These are phyloP conservation scores for Mactra quadrangularis DNA, from an alignment of 1,140 invertebrate genomes.

Conservation along the genomic window DNA sequence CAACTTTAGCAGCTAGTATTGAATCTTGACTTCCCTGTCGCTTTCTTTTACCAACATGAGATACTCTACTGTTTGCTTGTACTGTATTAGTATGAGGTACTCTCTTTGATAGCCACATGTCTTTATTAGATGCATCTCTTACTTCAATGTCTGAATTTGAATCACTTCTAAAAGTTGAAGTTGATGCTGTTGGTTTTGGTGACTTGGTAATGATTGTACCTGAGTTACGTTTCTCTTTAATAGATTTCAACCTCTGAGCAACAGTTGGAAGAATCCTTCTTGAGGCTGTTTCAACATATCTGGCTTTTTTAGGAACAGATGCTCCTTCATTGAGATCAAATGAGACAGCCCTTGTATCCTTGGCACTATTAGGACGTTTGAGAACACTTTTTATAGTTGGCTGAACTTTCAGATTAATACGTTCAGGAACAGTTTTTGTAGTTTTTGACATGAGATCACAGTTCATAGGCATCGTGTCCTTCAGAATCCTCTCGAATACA, in stretches of 20 bases:
- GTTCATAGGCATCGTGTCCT: too few species aligned
- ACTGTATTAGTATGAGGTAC: neutral
- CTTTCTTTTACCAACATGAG: conserved; percentile 19
- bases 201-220: neutral
- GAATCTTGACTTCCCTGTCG: neutral
- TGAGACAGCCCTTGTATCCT: neutral
- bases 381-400: neutral
- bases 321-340: neutral
- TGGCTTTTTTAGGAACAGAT: conserved; percentile 2
- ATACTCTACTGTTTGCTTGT: neutral
- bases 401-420: neutral
- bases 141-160: conserved; percentile 11
- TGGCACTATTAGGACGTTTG: conserved; percentile 2
- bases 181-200: neutral
- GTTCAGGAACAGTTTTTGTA: neutral
- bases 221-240: conserved; percentile 26
- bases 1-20: neutral
- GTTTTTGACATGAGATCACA: too few species aligned
- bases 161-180: neutral
- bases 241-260: conserved; percentile 44
- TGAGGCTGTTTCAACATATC: neutral
- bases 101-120: conserved; percentile 51
- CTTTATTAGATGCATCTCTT: neutral
- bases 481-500: too few species aligned
- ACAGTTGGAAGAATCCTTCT: neutral